Base-by-base conservation (phyloP, 2,888 invertebrate genomes). In the Limnephilus rhombicus region DNA sequence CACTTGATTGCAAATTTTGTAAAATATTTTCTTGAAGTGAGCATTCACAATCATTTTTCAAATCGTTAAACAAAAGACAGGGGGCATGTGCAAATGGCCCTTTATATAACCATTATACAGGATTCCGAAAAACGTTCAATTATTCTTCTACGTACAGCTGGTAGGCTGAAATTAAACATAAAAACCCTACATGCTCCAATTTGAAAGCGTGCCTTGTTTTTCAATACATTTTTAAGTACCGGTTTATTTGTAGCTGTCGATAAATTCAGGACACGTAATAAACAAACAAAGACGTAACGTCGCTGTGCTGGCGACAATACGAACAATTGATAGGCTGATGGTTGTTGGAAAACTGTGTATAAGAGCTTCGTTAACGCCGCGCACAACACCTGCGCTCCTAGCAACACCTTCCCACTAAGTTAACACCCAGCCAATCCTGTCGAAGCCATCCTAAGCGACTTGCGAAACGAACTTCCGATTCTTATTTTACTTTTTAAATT, bases 201-300 rank as follows among this genome's bases (percentile, higher is more conserved):
- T 87, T 89, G 80, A 91, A 91, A 91, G 85, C 85, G 91, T 91
- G 89, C 81, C 85, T 34, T 29, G 31, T 80, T 83, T 83, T 83
- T 91, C 89, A 85, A 82, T 91, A 89, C 68, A 89, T 49, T 91
- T 91, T 89, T 89, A 89, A 89, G 91, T 85, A 31, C 80, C 5
- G 81, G 80, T 37, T 85, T 37, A 90, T 90, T 80, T 90, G 34
- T 49, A 31, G 34, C 49, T 68, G 82, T 49, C 37, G 90, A 90
- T 90, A 85, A 68, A 90, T 90, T 88, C 90, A 90, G 80, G 82
- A 68, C 91, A 90, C 83, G 92, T 89, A 91, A 92, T 93, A 93
- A 93, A 93, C 93, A 93, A 93, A 93, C 91, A 93, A 91, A 92
- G 91, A 90, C 89, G 92, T 82, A 31, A 68, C 91, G 92, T 41